A percentile compares a stretch with the other conserved stretches of the same genome.
Conservation (phyloP, 2,797 vertebrate species). For the Gila robusta region DNA sequence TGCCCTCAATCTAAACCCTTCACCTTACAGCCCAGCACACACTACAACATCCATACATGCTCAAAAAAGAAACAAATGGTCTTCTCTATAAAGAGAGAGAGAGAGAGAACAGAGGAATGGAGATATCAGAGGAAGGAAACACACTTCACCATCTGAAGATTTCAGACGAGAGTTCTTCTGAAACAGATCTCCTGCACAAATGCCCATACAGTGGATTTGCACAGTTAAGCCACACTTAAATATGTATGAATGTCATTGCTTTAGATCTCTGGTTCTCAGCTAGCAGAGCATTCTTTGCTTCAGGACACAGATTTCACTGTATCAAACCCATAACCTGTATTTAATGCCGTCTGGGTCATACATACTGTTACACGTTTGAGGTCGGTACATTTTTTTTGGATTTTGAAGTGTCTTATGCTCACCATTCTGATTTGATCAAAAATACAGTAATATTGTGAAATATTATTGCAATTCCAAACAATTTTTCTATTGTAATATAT, state of each 20-base stretch:
- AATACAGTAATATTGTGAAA: not conserved
- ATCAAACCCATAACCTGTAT: not conserved
- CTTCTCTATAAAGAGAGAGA: conserved; percentile 32
- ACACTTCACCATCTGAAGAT: conserved; percentile 26
- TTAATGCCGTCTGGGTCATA: not conserved
- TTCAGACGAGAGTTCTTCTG: conserved; percentile 2
- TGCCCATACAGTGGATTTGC: not conserved
- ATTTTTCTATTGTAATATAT: not conserved
- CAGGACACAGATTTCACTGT: not conserved
- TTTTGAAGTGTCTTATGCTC: not conserved
- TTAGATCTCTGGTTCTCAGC: conserved; percentile 18
- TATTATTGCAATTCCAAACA: too few species aligned
- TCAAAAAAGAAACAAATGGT: conserved; percentile 26
- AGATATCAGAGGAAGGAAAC: conserved; percentile 17
- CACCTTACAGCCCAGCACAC: conserved; percentile 69
- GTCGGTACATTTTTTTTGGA: not conserved
- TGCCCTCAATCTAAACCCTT: conserved; percentile 85
- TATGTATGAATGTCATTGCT: conserved; percentile 31
- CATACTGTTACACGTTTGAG: not conserved
- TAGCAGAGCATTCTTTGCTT: not conserved
- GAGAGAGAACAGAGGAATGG: conserved; percentile 19
- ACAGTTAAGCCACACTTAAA: conserved; percentile 24
- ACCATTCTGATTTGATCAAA: not conserved
- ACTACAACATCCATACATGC: conserved; percentile 28
- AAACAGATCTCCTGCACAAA: not conserved